Base-by-base conservation (phyloP, 2,888 invertebrate species). In the Pollenia angustigena region DNA sequence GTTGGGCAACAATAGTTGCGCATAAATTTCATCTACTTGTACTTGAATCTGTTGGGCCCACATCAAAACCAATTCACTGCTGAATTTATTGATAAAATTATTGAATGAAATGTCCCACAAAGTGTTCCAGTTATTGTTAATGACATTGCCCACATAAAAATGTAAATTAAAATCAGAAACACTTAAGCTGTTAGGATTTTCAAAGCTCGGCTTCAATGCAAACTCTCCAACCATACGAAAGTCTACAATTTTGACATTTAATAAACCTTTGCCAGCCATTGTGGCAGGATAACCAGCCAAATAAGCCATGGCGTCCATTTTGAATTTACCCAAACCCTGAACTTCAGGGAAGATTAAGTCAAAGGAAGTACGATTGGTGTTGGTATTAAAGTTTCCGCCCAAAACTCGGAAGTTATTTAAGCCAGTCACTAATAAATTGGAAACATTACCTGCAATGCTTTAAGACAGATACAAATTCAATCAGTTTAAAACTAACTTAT, bases 61-160 rank as follows among this genome's bases (percentile, higher is more conserved):
- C 7, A 91, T 69, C 4, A 88, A 52, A 4, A 82, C 2, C 0
- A 86, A 16, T 2, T 90, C 87, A 56, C 88, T 68, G 11, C 81
- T 44, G 16, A 74, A 89, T 4, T 82, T 84, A 23, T 91, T 90
- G 18, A 75, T 52, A 40, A 89, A 90, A 64, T 90, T 89, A 76
- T 92, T 92, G 11, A 83, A 60, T 1, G 90, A 78, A 23, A 90
- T 90, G 69, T 89, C 87, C 91, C 88, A 90, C 40, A 90, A 8
- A 0, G 79, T 62, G 68, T 92, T 89, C 89, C 91, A 89, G 79
- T 89, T 89, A 44, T 89, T 87, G 10, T 88, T 78, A 9, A 74
- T 54, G 2, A 90, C 78, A 54, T 89, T 89, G 0, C 86, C 90
- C 60, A 92, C 23, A 50, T 89, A 90, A 52, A 90, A 88, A 4